These are phyloP conservation scores for Malurus melanocephalus DNA, from an alignment of 2,113 vertebrate species.

Conservation along the genomic window DNA sequence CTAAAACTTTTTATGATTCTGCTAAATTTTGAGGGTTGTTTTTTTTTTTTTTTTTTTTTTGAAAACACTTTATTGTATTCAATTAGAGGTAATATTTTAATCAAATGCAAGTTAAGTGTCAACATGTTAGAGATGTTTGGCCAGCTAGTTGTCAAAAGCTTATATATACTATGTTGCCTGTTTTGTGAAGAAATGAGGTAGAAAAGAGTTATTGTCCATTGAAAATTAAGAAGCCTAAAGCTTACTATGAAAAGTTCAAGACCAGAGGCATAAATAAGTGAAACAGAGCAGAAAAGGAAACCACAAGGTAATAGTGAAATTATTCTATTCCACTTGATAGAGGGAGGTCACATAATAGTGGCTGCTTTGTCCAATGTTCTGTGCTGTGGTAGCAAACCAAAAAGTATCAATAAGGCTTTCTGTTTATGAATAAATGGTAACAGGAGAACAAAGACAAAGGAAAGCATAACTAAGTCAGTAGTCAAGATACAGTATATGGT, in stretches of 20 bases:
- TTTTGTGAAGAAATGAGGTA: not conserved
- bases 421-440: not conserved
- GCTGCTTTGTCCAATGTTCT: not conserved
- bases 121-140: not conserved
- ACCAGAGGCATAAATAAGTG: not conserved
- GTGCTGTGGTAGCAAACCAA: not conserved
- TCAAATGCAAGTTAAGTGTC: not conserved
- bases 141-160: not conserved
- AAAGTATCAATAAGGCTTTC: not conserved
- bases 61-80: not conserved
- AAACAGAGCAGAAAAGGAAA: not conserved
- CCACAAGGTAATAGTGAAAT: not conserved
- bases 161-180: not conserved
- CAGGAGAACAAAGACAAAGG: not conserved
- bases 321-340: not conserved
- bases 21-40: not conserved
- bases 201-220: not conserved
- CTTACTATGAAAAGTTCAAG: not conserved
- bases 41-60: not conserved
- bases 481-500: accelerated
- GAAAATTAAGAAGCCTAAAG: not conserved
- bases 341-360: not conserved
- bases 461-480: not conserved
- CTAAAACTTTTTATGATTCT: not conserved
- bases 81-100: not conserved